Base-by-base conservation (phyloP, 2,888 invertebrate genomes). In the Harpalus rubripes region DNA sequence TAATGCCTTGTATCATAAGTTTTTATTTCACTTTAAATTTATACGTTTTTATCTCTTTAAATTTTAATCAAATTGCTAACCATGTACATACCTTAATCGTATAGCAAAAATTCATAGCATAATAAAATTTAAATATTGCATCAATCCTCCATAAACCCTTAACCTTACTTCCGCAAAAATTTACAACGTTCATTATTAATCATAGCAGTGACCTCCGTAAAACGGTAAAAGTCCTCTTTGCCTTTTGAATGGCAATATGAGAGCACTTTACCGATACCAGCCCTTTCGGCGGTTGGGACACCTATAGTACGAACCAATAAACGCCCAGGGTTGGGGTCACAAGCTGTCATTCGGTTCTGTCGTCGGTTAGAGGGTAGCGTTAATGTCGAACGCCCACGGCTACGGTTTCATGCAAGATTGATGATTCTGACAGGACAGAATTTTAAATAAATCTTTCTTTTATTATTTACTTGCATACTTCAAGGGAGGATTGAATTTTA, bases 401-500 rank as follows among this genome's bases (percentile, higher is more conserved):
- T 18, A 10, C 52, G 74, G 16, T 44, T 52, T 74, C 56, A 41
- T 74, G 18, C 52, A 80, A 61, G 80, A 80, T 80, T 59, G 80
- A 80, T 80, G 58, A 41, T 61, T 80, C 41, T 61, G 80, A 41
- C 16, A 63, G 32, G 61, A 41, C 26, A 61, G 63, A 59, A 41
- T 80, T 80, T 80, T 80, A 61, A 80, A 61, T 80, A 61, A 61
- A 80, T 80, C 39, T 61, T 61, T 80, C 52, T 39, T 74, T 74
- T 74, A 74, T 74, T 74, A 74, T 74, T 52, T 44, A 56, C 52
- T 18, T 18, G 10, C 72, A 74, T 74, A 74, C 18, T 74, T 74
- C 12, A 52, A 2, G 0, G 44, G 10, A 2, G 44, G 10, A 1
- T 3, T 6, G 10, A 52, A 52, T 52, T 10, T 44, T 44, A 7